Evolutionary conservation across 2,113 vertebrate genomes (phyloP).

Genomic region (Peromyscus californicus): DNA sequence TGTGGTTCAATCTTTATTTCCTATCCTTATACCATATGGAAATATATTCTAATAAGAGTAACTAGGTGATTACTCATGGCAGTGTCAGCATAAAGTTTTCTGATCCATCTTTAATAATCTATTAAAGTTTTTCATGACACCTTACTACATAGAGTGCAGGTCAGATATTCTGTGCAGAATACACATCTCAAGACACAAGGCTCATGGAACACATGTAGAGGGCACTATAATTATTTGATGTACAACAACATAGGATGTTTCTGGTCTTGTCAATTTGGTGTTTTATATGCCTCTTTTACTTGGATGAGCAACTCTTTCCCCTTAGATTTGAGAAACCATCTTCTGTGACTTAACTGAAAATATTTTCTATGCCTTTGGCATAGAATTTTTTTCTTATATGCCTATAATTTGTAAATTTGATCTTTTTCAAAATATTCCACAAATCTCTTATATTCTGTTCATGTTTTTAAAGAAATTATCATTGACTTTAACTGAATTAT

Average conservation of each 20-base stretch:
- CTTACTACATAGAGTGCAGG: background rate
- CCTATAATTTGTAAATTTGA: background rate
- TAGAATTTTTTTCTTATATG: background rate
- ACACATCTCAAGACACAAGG: background rate
- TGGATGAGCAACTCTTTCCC: background rate
- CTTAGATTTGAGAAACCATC: background rate
- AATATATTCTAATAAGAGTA: background rate
- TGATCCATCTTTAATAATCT: background rate
- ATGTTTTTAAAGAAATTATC: background rate
- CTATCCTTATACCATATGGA: background rate
- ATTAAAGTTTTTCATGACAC: background rate
- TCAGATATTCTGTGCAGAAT: background rate
- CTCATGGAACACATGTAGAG: background rate
- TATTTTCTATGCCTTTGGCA: background rate
- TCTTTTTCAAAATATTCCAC: background rate
- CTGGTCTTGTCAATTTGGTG: background rate
- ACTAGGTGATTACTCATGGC: background rate
- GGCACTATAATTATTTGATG: conserved; percentile 19
- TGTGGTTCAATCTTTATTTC: background rate
- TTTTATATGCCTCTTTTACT: background rate
- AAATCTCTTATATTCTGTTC: background rate
- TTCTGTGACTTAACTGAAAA: background rate
- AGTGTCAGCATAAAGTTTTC: background rate
- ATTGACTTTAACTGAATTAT: background rate
- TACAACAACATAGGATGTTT: background rate